Base-by-base conservation (phyloP, 1,140 invertebrate species). In the Melipona quadrifasciata region DNA sequence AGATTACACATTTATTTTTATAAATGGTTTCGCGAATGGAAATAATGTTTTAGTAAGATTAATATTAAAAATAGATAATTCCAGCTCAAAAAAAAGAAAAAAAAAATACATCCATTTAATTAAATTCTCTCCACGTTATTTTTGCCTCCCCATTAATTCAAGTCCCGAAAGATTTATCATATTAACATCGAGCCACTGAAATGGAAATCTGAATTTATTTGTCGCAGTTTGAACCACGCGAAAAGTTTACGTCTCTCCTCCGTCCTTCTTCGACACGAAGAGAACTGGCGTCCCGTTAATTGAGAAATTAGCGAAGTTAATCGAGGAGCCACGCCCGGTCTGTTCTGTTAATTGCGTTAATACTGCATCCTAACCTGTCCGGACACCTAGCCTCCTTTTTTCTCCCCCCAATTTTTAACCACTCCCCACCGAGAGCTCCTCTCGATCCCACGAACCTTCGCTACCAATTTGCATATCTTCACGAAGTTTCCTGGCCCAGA, bases 261-360 rank as follows among this genome's bases (percentile, higher is more conserved):
- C 11, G 24, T 27, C 31, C 19, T 1, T 14, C 21, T 47, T 2
- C 34, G 17, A 39, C 65, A 16, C 64, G 61, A 57, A 34, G 53
- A 68, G 80, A 57, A 67, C 73, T 17, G 10, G 61, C 24, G 6
- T 80, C 67, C 47, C 27, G 77, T 90, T 90, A 90, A 90, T 87
- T 78, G 89, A 90, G 85, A 87, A 84, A 90, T 90, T 90, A 86
- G 77, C 80, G 57, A 57, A 88, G 80, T 88, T 90, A 90, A 90
- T 90, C 86, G 88, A 90, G 88, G 84, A 83, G 19, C 88, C 68
- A 67, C 83, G 51, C 79, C 78, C 87, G 39, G 55, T 71, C 73
- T 65, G 55, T 72, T 78, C 64, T 39, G 76, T 58, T 89, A 88
- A 89, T 89, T 88, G 68, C 84, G 57, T 75, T 67, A 76, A 86